A percentile compares a stretch with the other conserved stretches of the same genome.
These are phyloP conservation scores for Leptinotarsa undecemlineata DNA, from an alignment of 1,140 invertebrate genomes.

Conservation along the genomic window DNA sequence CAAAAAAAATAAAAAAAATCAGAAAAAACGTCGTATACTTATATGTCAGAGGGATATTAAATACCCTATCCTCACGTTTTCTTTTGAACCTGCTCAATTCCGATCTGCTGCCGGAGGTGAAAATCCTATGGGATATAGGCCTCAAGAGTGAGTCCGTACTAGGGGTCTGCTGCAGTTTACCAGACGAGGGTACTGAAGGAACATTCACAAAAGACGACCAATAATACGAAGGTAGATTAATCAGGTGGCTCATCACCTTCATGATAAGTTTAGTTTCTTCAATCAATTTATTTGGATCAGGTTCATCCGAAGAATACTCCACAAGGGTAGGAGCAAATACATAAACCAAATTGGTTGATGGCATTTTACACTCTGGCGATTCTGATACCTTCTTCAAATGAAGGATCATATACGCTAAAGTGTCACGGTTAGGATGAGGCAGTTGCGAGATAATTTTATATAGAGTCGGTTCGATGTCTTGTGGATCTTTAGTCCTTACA, in stretches of 20 bases:
- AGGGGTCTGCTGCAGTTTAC: constrained; percentile 59
- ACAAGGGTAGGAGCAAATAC: constrained; percentile 87
- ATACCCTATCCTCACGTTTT: constrained; percentile 13
- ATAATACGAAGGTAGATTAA: constrained; percentile 68
- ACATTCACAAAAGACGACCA: constrained; percentile 66
- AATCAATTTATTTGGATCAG: constrained; percentile 66
- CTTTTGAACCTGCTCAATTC: constrained; percentile 10
- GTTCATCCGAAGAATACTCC: constrained; percentile 74
- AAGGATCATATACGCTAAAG: constrained; percentile 80
- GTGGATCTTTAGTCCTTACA: constrained; percentile 56
- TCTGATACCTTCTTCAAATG: constrained; percentile 82
- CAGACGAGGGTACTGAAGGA: constrained; percentile 51
- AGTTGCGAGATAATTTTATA: constrained; percentile 73
- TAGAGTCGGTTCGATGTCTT: constrained; percentile 57
- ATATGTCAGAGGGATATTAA: constrained; percentile 15
- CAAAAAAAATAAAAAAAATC: too few species aligned
- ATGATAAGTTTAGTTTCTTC: constrained; percentile 57
- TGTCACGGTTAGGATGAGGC: constrained; percentile 85
- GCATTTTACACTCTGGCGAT: constrained; percentile 77
- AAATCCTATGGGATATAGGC: constrained; percentile 27
- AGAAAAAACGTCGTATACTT: neutral
- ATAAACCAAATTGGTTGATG: constrained; percentile 73
- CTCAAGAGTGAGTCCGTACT: constrained; percentile 60
- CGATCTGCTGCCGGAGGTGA: constrained; percentile 24
- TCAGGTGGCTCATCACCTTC: constrained; percentile 66